These are phyloP conservation scores for Drosophila yooni DNA, from an alignment of 2,888 invertebrate genomes.

Conservation along the genomic window DNA sequence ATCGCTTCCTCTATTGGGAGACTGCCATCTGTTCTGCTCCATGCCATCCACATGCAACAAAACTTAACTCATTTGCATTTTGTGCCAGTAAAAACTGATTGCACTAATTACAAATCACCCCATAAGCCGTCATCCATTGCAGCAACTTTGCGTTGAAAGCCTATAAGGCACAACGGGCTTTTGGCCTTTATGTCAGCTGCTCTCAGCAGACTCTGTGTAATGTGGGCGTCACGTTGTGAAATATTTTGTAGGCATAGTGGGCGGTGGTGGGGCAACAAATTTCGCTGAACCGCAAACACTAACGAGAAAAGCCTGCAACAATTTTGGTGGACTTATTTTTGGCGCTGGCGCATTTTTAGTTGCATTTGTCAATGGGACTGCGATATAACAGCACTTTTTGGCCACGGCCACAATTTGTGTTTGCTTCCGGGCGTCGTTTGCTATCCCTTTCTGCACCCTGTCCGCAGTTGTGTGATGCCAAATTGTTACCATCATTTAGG, in stretches of 20 bases:
- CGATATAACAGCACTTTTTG: conserved; percentile 34
- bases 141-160: background rate
- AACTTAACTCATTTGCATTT: conserved; percentile 57
- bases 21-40: background rate
- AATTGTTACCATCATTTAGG: conserved; percentile 42
- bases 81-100: conserved; percentile 33
- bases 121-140: no score
- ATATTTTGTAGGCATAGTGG: conserved; percentile 24
- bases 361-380: conserved; percentile 34
- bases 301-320: conserved; percentile 63
- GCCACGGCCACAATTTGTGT: conserved; percentile 16
- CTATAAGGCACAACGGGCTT: conserved; percentile 26
- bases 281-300: conserved; percentile 52
- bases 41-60: conserved; percentile 20
- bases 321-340: conserved; percentile 49
- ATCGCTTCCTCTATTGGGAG: conserved; percentile 8
- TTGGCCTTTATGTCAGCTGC: conserved; percentile 43
- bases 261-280: background rate
- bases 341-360: conserved; percentile 31
- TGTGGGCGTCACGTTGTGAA: conserved; percentile 33
- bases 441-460: background rate
- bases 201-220: conserved; percentile 25
- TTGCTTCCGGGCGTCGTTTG: background rate
- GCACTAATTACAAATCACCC: conserved; percentile 60
- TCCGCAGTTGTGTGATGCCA: conserved; percentile 1